These are phyloP conservation scores for Frankliniella intonsa DNA, from an alignment of 2,888 invertebrate species.

Conservation along the genomic window DNA sequence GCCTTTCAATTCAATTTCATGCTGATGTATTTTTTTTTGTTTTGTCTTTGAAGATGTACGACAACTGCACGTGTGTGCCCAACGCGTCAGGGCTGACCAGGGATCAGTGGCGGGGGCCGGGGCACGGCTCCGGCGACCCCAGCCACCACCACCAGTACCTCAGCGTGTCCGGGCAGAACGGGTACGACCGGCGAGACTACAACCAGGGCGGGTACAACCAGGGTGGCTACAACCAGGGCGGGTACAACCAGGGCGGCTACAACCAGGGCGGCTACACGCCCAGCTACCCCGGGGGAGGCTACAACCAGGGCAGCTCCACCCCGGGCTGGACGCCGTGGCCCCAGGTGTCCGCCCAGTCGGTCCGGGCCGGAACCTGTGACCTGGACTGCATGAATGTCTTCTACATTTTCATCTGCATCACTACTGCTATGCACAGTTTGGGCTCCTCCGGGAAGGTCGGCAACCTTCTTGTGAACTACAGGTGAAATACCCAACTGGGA, in stretches of 20 bases:
- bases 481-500: slow-evolving; percentile 41
- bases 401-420: slow-evolving; percentile 49
- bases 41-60: slow-evolving; percentile 41
- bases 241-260: not conserved
- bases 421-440: slow-evolving; percentile 55
- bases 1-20: too few species aligned
- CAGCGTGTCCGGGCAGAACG: not conserved
- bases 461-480: slow-evolving; percentile 60
- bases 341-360: not conserved
- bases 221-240: not conserved
- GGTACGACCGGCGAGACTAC: not conserved
- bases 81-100: slow-evolving; percentile 29
- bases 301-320: not conserved
- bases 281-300: not conserved
- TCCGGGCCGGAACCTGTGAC: slow-evolving; percentile 49
- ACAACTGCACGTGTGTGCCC: slow-evolving; percentile 43
- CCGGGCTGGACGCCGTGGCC: slow-evolving; percentile 14
- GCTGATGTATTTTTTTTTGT: not conserved
- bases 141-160: not conserved
- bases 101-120: slow-evolving; percentile 32
- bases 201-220: not conserved
- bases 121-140: not conserved
- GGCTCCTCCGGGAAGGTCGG: slow-evolving; percentile 63
- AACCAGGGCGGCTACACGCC: not conserved
- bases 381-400: slow-evolving; percentile 50